Evolutionary conservation across 2,797 vertebrate genomes (phyloP).

Genomic region (Limnodromus scolopaceus): DNA sequence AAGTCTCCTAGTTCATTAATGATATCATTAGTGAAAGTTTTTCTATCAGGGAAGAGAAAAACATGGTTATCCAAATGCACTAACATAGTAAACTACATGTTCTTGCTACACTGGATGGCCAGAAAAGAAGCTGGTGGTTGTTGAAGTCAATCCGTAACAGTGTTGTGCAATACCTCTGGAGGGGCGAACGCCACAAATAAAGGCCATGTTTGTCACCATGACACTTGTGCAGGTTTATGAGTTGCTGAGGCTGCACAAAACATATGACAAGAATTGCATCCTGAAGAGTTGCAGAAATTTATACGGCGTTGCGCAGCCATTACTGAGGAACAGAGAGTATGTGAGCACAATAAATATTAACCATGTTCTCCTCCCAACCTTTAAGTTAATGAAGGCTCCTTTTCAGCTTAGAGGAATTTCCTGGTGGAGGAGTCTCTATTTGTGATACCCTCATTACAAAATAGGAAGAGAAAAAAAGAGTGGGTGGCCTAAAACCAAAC

Average conservation of each 20-base stretch:
- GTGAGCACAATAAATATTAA: not conserved
- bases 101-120: not conserved
- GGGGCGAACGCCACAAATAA: not conserved
- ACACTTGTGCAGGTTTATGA: not conserved
- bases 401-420: not conserved
- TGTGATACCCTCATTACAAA: rapidly evolving
- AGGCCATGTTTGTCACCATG: not conserved
- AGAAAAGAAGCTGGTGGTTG: not conserved
- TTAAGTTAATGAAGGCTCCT: not conserved
- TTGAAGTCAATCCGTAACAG: not conserved
- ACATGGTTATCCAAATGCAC: not conserved
- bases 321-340: not conserved
- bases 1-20: not conserved
- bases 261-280: not conserved
- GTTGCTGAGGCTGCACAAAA: not conserved
- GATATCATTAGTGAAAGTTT: not conserved
- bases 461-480: not conserved
- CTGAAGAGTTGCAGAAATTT: not conserved
- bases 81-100: not conserved
- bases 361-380: not conserved
- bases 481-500: not conserved
- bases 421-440: not conserved
- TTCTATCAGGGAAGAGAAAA: not conserved
- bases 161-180: not conserved
- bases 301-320: rapidly evolving